Percentiles rank a stretch among this genome's conserved stretches.
Evolutionary conservation across 92 coral and sea anemone species (phyloP).

Genomic region (Galaxea fascicularis): DNA sequence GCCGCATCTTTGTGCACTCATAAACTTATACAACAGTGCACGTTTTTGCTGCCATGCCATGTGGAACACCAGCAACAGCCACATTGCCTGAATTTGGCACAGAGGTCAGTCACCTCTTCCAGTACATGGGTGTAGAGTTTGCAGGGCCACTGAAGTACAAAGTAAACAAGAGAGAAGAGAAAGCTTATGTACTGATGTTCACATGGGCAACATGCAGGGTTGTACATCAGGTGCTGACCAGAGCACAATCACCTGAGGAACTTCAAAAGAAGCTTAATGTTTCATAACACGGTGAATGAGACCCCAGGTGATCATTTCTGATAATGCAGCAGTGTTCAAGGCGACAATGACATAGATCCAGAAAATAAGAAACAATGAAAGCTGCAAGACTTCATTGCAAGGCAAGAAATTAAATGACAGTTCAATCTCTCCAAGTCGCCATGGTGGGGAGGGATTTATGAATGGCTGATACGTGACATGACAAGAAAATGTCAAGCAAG

Average conservation of each 20-base stretch:
- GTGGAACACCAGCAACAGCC: not conserved
- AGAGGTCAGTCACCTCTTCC: not conserved
- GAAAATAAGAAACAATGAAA: no score
- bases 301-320: not conserved
- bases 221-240: conserved; percentile 24
- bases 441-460: no score
- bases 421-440: no score
- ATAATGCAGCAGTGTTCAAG: not conserved
- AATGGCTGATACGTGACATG: no score
- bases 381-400: no score
- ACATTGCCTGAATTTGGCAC: not conserved
- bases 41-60: conserved; percentile 49
- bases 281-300: not conserved
- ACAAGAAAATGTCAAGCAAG: no score
- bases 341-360: not conserved
- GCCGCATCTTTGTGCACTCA: conserved; percentile 24
- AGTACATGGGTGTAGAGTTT: not conserved
- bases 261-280: not conserved
- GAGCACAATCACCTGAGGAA: not conserved
- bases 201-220: conserved; percentile 3
- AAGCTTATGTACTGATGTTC: conserved; percentile 1
- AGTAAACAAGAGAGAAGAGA: not conserved
- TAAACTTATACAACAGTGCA: conserved; percentile 46
- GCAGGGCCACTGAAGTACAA: not conserved
- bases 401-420: no score